Conservation (phyloP, 2,113 vertebrate genomes). For the Crotophaga sulcirostris region DNA sequence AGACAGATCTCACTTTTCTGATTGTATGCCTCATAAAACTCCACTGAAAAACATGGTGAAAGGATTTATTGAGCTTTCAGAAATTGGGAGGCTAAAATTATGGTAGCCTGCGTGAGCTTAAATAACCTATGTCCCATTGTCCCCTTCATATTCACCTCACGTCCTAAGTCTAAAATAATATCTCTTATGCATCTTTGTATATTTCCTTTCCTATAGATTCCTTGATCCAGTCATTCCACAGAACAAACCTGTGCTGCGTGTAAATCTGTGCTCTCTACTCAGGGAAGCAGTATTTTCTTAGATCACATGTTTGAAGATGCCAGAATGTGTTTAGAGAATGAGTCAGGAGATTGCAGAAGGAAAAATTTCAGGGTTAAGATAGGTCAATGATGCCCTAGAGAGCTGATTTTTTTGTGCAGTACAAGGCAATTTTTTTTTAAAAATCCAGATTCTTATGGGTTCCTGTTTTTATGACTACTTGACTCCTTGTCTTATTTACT, state of each 20-base stretch:
- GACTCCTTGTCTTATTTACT: slow-evolving; percentile 1
- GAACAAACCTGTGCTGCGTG: background rate
- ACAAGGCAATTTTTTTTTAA: background rate
- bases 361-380: background rate
- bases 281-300: slow-evolving; percentile 1
- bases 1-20: slow-evolving; percentile 1
- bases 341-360: slow-evolving; percentile 38
- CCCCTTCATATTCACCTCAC: background rate
- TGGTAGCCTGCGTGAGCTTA: background rate
- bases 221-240: background rate
- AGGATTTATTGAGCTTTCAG: background rate
- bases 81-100: background rate
- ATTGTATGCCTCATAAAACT: background rate
- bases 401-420: background rate
- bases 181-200: background rate
- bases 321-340: slow-evolving; percentile 8
- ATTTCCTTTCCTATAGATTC: background rate
- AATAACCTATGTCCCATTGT: too few species aligned
- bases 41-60: background rate
- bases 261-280: background rate
- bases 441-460: background rate
- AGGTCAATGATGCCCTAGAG: slow-evolving; percentile 10
- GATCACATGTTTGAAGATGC: background rate
- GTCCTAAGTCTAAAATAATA: background rate
- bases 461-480: background rate